Percentiles rank a stretch among this genome's conserved stretches.
Conservation (phyloP, 2,888 invertebrate genomes). For the Helobdella robusta region DNA sequence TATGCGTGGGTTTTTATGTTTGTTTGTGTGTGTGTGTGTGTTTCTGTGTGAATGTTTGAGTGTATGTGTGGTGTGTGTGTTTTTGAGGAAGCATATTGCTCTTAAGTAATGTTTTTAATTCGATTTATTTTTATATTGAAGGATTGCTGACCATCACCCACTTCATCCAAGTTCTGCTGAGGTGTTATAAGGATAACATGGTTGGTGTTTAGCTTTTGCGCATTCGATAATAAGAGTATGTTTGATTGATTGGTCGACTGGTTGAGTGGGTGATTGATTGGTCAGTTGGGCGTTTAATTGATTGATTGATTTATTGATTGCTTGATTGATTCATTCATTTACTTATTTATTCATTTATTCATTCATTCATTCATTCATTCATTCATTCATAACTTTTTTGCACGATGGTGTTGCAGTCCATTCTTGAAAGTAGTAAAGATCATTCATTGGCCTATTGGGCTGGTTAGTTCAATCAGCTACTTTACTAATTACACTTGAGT, state of each 20-base stretch:
- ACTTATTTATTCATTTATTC: not conserved
- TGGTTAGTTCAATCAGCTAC: not conserved
- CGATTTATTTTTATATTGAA: too few species aligned
- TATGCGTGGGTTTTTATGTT: too few species aligned
- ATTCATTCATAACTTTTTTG: not conserved
- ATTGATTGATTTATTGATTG: not conserved
- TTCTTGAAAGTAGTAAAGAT: conserved; percentile 23
- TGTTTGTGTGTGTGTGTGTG: too few species aligned
- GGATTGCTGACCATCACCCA: conserved; percentile 29
- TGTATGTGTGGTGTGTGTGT: too few species aligned
- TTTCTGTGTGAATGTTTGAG: too few species aligned
- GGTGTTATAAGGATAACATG: conserved; percentile 8
- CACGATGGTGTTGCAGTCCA: conserved; percentile 11
- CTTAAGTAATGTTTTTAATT: too few species aligned
- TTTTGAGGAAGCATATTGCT: too few species aligned
- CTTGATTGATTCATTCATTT: not conserved
- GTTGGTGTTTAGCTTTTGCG: conserved; percentile 3
- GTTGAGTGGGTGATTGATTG: not conserved
- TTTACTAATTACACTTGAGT: not conserved
- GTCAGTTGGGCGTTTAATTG: not conserved
- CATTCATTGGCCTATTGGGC: conserved; percentile 23
- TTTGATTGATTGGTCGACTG: not conserved
- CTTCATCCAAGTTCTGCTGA: conserved; percentile 27
- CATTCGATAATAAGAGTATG: not conserved
- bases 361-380: not conserved